phyloP scores from a whole-genome alignment of 2,113 vertebrate genomes.

The Rhegmatorhina hoffmannsi region DNA sequence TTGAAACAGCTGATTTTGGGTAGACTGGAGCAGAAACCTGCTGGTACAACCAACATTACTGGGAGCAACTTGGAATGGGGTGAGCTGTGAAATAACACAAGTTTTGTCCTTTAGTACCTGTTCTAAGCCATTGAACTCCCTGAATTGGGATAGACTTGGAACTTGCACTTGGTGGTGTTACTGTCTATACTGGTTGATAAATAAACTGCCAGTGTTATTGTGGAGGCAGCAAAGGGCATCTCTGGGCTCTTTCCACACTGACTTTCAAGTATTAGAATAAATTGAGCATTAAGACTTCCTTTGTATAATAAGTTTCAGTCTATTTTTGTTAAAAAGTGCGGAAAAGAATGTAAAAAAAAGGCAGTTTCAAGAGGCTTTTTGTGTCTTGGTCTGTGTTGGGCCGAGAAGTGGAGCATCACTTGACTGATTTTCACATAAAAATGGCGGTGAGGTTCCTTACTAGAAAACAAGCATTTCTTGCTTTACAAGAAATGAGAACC shows the following conservation, averaged over 20 bases:
- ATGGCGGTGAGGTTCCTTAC: neutral
- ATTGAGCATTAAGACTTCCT: neutral
- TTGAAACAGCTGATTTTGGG: neutral
- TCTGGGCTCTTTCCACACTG: neutral
- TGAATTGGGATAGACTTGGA: neutral
- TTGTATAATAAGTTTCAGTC: neutral
- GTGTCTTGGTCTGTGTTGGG: neutral
- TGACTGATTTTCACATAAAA: neutral
- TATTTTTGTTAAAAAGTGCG: neutral
- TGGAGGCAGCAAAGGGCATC: neutral
- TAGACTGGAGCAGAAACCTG: neutral
- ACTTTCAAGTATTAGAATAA: neutral
- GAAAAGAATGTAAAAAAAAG: neutral
- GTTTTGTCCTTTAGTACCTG: neutral
- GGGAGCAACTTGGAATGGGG: too few relatives aligned
- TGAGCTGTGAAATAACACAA: neutral
- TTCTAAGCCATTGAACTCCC: neutral
- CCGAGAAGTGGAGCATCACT: neutral
- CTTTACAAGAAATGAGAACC: neutral
- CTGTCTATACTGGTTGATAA: neutral
- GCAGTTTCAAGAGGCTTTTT: neutral
- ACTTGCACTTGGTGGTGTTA: neutral
- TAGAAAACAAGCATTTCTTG: neutral
- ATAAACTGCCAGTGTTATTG: neutral
- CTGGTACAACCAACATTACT: too few relatives aligned